Evolutionary conservation across 2,797 vertebrate species (phyloP).

Genomic region (Chaetophractus vellerosus): DNA sequence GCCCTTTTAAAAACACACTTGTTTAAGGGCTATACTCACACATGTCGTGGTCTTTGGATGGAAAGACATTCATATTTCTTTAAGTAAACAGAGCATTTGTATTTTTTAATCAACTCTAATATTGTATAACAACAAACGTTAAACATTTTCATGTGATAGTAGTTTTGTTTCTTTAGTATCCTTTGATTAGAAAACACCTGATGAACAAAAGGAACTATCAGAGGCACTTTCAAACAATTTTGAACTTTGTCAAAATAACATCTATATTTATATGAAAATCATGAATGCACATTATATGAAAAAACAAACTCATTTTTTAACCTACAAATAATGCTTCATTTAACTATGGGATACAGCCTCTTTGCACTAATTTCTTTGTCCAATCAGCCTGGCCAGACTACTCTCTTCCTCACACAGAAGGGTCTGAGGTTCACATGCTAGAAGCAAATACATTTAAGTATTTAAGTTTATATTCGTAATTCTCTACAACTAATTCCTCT

Average conservation of each 20-base stretch:
- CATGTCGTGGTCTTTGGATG: neutral
- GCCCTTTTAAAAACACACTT: constrained; percentile 19
- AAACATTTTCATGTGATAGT: neutral
- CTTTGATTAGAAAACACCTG: constrained; percentile 52
- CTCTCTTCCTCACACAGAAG: neutral
- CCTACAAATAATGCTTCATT: neutral
- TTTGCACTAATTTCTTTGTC: neutral
- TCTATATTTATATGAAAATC: neutral
- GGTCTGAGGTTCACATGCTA: neutral
- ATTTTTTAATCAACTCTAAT: constrained; percentile 49
- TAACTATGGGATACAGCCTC: neutral
- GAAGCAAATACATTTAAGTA: constrained; percentile 16
- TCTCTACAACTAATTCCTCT: neutral
- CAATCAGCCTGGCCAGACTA: neutral
- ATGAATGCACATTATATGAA: neutral
- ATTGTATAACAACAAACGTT: neutral
- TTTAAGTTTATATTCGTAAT: neutral
- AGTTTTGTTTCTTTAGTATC: constrained; percentile 32
- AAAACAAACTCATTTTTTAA: neutral
- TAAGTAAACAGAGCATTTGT: neutral
- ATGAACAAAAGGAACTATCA: neutral
- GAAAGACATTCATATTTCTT: neutral
- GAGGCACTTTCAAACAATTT: neutral
- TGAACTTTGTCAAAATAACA: neutral
- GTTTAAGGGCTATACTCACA: neutral